phyloP scores from a whole-genome alignment of 2,888 invertebrate species.

The Sinhomidia bicolor region DNA sequence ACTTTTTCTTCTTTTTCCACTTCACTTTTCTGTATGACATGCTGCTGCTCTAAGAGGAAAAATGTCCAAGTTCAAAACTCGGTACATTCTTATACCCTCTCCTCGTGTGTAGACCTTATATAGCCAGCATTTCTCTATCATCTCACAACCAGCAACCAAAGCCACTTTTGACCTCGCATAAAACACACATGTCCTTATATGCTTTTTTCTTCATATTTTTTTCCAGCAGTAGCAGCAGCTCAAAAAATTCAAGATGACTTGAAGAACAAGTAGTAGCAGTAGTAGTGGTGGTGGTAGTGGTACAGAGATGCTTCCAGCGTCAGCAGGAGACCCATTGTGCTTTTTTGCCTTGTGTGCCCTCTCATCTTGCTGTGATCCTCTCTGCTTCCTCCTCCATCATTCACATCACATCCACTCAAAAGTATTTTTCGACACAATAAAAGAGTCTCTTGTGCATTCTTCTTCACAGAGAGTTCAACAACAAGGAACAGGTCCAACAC shows the following conservation, averaged over 20 bases:
- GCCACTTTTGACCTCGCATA: slow-evolving; percentile 41
- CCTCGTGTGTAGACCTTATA: not conserved
- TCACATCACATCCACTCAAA: slow-evolving; percentile 55
- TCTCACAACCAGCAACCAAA: not conserved
- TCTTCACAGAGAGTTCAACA: slow-evolving; percentile 39
- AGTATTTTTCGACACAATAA: slow-evolving; percentile 59
- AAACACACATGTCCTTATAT: slow-evolving; percentile 10
- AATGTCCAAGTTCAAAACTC: slow-evolving; percentile 36
- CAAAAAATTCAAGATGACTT: slow-evolving; percentile 35
- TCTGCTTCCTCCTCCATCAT: slow-evolving; percentile 44
- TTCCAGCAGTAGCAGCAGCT: slow-evolving; percentile 21
- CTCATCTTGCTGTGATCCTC: slow-evolving; percentile 36
- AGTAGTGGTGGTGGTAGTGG: too few species aligned
- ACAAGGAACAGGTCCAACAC: slow-evolving; percentile 10
- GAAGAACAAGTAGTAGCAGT: slow-evolving; percentile 11
- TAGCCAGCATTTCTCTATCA: not conserved
- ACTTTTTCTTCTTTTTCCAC: not conserved
- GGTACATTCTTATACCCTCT: not conserved
- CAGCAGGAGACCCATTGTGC: slow-evolving; percentile 50
- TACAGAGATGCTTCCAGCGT: not conserved
- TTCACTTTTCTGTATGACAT: not conserved
- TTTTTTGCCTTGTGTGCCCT: slow-evolving; percentile 24
- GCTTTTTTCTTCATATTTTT: not conserved
- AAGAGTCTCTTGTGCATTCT: slow-evolving; percentile 65
- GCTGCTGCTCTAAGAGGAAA: not conserved